Base-by-base conservation (phyloP, 2,888 invertebrate species). In the Meteorus colon region DNA sequence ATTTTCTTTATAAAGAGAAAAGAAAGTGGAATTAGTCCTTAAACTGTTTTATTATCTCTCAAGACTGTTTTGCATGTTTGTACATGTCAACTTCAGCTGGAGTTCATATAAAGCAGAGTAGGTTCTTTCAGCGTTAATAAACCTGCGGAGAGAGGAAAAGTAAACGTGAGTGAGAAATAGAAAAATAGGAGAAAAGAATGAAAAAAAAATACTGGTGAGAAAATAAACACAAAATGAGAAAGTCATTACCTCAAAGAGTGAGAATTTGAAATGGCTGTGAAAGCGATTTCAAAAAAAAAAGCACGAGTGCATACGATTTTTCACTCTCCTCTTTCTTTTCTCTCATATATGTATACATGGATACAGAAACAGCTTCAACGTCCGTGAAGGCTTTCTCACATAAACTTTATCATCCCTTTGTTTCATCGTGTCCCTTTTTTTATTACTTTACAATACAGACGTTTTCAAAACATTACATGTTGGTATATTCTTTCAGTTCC, bases 71-170 rank as follows among this genome's bases (percentile, higher is more conserved):
- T 37, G 19, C 65, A 65, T 37, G 37, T 34, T 37, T 19, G 55
- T 37, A 37, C 37, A 37, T 37, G 34, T 65, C 65, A 37, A 37
- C 19, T 55, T 55, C 55, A 55, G 19, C 6, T 55, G 55, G 19
- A 55, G 55, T 55, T 55, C 19, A 55, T 55, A 55, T 55, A 55
- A 55, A 55, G 55, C 8, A 19, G 55, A 55, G 41, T 19, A 45
- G 41, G 48, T 67, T 67, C 67, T 67, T 41, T 67, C 48, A 41
- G 19, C 67, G 67, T 45, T 67, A 27, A 45, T 67, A 67, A 45
- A 48, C 67, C 67, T 16, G 12, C 45, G 41, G 27, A 67, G 67
- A n/a, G 19, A 24, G 55, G 6, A 19, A 55, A 8, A 55, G 55
- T 12, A 19, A 19, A 55, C 55, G 10, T n/a, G 16, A 16, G 55